Evolutionary conservation across 2,888 invertebrate genomes (phyloP), one percentile per base, ranked within the genome.

Genomic region (Chrysolina oricalcia): DNA sequence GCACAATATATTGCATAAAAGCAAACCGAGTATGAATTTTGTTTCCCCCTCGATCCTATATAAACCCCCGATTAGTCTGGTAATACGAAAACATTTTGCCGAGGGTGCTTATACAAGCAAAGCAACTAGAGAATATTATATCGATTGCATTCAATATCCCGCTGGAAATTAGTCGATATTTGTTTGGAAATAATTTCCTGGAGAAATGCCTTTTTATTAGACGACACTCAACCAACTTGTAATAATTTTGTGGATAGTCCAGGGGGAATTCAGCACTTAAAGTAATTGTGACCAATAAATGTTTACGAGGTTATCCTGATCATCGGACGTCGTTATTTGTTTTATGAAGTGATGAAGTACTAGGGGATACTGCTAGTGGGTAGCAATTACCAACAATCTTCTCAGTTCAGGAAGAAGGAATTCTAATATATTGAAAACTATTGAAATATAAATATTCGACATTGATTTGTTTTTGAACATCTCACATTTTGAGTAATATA

Each of bases 221-320:
- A 69, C 43, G 64, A 73, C 64, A 56, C 74, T 74, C 59, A 65
- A 70, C 48, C 62, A 40, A 74, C 70, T 74, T 70, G 74, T 74
- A 66, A 74, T 74, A 74, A 74, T 74, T 74, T 74, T 59, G 48
- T 71, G 15, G 66, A 74, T 41, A 48, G 70, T 70, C 74, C 66
- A 11, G 17, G 35, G 74, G 74, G 74, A 70, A 67, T 74, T 66
- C 67, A 48, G 70, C 74, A 74, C 74, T 74, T 67, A 74, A 70
- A 70, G 70, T 74, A 74, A 74, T 74, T 74, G 74, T 74, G 70
- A 66, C 70, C 74, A 74, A 74, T 74, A 70, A 70, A 74, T 74
- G 74, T 70, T 74, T 70, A 74, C 67, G 74, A 74, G 65, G 67
- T 74, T 66, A 50, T 70, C 46, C 59, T 70, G 70, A 70, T 74